Evolutionary conservation across 2,797 vertebrate species (phyloP), one percentile per base, ranked within the genome.

Genomic region (Micrastur ruficollis): DNA sequence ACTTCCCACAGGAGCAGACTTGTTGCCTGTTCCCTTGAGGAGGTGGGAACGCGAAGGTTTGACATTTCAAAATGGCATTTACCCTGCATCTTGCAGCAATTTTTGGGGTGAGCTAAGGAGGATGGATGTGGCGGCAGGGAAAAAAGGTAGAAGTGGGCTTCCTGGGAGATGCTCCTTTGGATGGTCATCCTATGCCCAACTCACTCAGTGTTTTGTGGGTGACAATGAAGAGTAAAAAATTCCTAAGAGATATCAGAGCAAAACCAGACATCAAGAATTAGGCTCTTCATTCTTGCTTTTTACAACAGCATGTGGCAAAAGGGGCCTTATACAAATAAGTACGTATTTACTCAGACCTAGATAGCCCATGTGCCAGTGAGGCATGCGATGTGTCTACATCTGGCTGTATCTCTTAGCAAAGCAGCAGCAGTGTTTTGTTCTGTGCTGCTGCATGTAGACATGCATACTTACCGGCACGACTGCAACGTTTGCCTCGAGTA

Each of bases 391-490:
- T 18, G 34, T 49, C 75, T 59, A 3, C 52, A 59, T 75, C 34
- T 47, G 32, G 17, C 52, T 59, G 16, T 40, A 36, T 12, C 40
- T n/a, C 71, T n/a, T 49, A 20, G 53, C 1, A 4, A 44, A 81
- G 63, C 40, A 59, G 32, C 31, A 75, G 75, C 47, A 59, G 31
- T 1, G 0, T 49, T 75, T 44, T 66, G 34, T 42, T 59, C 58
- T 49, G 38, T 59, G 56, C 56, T 89, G 56, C 56, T 26, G 26
- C 22, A 8, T 27, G 20, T 10, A 52, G 44, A 40, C 15, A 15
- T 7, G 26, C 44, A 36, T 15, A 58, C 3, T 18, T 40, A 29
- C 25, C 47, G 29, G 22, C 0, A 0, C 2, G 3, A 20, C 83
- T 16, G 32, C 36, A 29, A 5, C 8, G 6, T 42, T 59, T 36